phyloP scores from a whole-genome alignment of 2,797 vertebrate genomes.

The Rhinogobio ventralis region DNA sequence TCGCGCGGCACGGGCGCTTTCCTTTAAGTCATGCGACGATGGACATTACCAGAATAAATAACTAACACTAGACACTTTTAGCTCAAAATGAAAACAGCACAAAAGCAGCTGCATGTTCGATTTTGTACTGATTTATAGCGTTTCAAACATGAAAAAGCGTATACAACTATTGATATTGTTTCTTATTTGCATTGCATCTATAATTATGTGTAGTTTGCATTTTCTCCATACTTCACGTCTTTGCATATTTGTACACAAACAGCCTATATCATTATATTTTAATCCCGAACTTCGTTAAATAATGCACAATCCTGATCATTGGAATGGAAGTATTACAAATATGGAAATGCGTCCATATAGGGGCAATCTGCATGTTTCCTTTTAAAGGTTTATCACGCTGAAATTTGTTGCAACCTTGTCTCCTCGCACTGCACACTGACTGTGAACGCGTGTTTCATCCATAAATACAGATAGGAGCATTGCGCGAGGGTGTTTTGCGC shows the following conservation, averaged over 20 bases:
- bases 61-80: neutral
- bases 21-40: neutral
- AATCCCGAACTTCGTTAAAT: neutral
- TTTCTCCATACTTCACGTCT: neutral
- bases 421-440: neutral
- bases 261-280: neutral
- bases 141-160: neutral
- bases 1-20: constrained; percentile 31
- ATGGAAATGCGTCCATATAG: neutral
- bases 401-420: constrained; percentile 3
- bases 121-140: neutral
- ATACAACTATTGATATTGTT: too few species aligned
- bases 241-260: neutral
- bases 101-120: neutral
- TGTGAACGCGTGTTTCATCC: neutral
- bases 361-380: neutral
- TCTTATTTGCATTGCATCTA: neutral
- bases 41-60: neutral
- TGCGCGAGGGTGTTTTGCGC: neutral
- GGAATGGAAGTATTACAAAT: neutral
- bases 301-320: neutral
- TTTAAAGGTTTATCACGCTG: neutral
- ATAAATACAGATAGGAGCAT: neutral
- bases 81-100: neutral
- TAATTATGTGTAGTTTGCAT: neutral